These are phyloP conservation scores for Sycophaga agraensis DNA, from an alignment of 1,140 invertebrate genomes.

Conservation along the genomic window DNA sequence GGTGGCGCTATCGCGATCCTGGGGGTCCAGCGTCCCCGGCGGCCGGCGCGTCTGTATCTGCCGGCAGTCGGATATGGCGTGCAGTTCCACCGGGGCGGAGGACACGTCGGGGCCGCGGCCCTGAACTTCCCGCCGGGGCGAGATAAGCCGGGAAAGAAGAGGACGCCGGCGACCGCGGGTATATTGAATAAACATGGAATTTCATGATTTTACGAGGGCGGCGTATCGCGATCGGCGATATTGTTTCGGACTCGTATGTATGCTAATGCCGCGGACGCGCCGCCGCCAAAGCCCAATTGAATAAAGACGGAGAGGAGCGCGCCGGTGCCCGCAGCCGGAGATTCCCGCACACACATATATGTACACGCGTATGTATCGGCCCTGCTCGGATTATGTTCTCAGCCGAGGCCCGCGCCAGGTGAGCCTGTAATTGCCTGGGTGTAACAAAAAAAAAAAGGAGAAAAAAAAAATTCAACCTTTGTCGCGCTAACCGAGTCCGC, in stretches of 20 bases:
- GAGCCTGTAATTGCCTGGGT: too few relatives aligned
- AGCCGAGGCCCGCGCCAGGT: too few relatives aligned
- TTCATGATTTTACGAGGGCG: conserved; percentile 55
- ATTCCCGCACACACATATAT: too few relatives aligned
- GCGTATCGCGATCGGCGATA: conserved; percentile 25
- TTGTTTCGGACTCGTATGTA: conserved; percentile 51
- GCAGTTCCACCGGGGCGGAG: background rate
- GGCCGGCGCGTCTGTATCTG: background rate
- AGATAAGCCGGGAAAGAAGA: background rate
- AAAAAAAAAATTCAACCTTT: too few relatives aligned
- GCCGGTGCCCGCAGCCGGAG: conserved; percentile 35
- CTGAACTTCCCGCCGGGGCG: conserved; percentile 4
- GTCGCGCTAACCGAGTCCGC: too few relatives aligned
- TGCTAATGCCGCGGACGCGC: conserved; percentile 44
- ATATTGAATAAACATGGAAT: conserved; percentile 60
- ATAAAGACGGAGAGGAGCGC: conserved; percentile 41
- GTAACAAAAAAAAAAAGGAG: too few relatives aligned
- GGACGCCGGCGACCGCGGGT: conserved; percentile 13
- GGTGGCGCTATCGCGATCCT: conserved; percentile 29
- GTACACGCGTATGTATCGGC: too few relatives aligned
- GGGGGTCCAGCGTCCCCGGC: background rate
- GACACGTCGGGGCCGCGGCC: background rate
- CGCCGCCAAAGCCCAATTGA: too few relatives aligned
- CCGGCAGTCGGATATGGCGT: background rate
- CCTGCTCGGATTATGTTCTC: too few relatives aligned